phyloP scores from a whole-genome alignment of 2,888 invertebrate species.

The Glomeris marginata region DNA sequence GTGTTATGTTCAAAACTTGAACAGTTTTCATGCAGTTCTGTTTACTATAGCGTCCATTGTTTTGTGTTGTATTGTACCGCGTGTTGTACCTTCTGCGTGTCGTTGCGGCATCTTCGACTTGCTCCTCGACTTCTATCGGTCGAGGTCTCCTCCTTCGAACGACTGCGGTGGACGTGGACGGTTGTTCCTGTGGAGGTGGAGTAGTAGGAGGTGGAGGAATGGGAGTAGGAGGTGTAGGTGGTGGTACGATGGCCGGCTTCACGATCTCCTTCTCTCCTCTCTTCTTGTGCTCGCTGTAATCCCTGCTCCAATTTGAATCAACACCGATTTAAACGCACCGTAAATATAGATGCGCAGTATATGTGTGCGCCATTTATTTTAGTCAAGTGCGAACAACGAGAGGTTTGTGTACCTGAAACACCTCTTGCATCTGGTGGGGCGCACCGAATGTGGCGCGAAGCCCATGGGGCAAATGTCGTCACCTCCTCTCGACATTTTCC shows the following conservation, averaged over 20 bases:
- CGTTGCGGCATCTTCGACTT: neutral
- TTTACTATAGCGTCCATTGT: no score
- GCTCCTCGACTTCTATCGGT: neutral
- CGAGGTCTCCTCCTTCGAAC: conserved; percentile 7
- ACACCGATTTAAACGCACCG: neutral
- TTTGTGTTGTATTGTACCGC: no score
- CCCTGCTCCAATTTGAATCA: neutral
- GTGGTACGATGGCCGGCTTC: neutral
- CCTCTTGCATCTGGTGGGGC: conserved; percentile 84
- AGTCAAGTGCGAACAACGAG: neutral
- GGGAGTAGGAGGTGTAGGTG: neutral
- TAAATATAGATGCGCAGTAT: neutral
- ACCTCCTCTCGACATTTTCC: conserved; percentile 11
- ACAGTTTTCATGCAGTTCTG: no score
- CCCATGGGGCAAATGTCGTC: conserved; percentile 76
- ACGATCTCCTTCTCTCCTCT: neutral
- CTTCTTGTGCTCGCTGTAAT: conserved; percentile 12
- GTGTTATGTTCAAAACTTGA: no score
- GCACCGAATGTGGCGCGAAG: conserved; percentile 85
- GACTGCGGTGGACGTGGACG: neutral
- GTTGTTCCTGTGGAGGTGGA: neutral
- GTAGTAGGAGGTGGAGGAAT: no score
- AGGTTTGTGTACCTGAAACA: conserved; percentile 53
- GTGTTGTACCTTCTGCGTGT: neutral
- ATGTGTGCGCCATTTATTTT: neutral